A percentile compares a stretch with the other conserved stretches of the same genome.
Evolutionary conservation across 1,140 invertebrate genomes (phyloP).

Genomic region (Branchinecta lynchi): DNA sequence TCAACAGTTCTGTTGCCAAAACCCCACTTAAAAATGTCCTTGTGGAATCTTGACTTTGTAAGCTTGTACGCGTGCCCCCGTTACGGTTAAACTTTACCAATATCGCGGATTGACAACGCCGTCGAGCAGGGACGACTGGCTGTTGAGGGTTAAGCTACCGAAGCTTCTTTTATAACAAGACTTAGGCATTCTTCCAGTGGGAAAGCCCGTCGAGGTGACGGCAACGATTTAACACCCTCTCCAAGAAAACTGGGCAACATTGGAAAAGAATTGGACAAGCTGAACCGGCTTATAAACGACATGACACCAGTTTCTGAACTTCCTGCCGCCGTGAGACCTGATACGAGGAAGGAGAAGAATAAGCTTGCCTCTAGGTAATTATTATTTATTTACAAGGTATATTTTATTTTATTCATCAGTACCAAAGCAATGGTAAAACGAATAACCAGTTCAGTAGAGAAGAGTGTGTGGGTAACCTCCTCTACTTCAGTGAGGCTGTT

Average conservation of each 20-base stretch:
- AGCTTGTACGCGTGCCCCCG: too few relatives aligned
- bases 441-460: too few relatives aligned
- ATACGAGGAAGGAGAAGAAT: slow-evolving; percentile 92
- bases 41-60: too few relatives aligned
- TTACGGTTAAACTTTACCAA: too few relatives aligned
- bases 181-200: slow-evolving; percentile 42
- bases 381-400: background rate
- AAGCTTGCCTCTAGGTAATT: slow-evolving; percentile 71
- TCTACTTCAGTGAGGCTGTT: too few relatives aligned
- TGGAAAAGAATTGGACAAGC: slow-evolving; percentile 78
- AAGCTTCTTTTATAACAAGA: slow-evolving; percentile 8
- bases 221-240: slow-evolving; percentile 91
- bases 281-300: slow-evolving; percentile 81
- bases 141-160: background rate
- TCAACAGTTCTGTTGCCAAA: too few relatives aligned
- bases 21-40: too few relatives aligned
- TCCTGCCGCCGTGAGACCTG: slow-evolving; percentile 70
- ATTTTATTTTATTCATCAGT: too few relatives aligned
- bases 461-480: too few relatives aligned
- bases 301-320: slow-evolving; percentile 88
- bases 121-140: too few relatives aligned
- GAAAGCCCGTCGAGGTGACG: slow-evolving; percentile 90
- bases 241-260: slow-evolving; percentile 76
- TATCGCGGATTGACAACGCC: too few relatives aligned
- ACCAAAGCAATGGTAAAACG: too few relatives aligned